Evolutionary conservation across 2,888 invertebrate species (phyloP).

Genomic region (Drosophila paracracens): DNA sequence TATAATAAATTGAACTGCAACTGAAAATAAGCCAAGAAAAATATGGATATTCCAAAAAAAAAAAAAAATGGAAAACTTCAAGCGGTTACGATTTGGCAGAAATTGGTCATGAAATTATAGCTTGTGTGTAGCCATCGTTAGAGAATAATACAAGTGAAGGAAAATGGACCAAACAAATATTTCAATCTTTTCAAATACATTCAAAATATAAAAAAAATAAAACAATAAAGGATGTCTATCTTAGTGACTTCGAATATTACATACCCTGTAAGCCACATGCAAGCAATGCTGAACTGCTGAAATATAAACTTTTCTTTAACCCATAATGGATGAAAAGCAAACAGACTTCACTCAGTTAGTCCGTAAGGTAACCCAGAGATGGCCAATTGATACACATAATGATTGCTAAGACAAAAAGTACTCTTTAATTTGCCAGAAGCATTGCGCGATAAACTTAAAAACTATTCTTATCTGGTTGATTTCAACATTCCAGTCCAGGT

Average conservation of each 20-base stretch:
- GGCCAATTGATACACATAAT: neutral
- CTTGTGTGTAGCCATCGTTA: neutral
- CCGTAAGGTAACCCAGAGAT: neutral
- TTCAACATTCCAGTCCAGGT: neutral
- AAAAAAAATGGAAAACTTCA: neutral
- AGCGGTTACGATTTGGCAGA: neutral
- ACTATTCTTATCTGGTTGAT: neutral
- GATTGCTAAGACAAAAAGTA: neutral
- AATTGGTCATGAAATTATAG: neutral
- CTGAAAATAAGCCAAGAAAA: conserved; percentile 9
- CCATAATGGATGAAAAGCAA: neutral
- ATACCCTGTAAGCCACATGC: too few species aligned
- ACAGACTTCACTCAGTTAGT: neutral
- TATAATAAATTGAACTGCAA: conserved; percentile 10
- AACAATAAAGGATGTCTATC: too few species aligned
- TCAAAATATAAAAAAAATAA: too few species aligned
- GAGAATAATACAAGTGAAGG: neutral
- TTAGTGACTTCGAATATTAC: too few species aligned
- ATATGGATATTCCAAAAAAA: neutral
- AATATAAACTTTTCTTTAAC: neutral
- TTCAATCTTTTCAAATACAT: too few species aligned
- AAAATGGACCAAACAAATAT: too few species aligned
- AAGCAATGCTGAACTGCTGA: too few species aligned
- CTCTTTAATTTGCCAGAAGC: conserved; percentile 1
- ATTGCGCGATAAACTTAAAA: neutral